Evolutionary conservation across 1,140 invertebrate genomes (phyloP), one percentile per base, ranked within the genome.

Genomic region (Drosophila subpulchrella): DNA sequence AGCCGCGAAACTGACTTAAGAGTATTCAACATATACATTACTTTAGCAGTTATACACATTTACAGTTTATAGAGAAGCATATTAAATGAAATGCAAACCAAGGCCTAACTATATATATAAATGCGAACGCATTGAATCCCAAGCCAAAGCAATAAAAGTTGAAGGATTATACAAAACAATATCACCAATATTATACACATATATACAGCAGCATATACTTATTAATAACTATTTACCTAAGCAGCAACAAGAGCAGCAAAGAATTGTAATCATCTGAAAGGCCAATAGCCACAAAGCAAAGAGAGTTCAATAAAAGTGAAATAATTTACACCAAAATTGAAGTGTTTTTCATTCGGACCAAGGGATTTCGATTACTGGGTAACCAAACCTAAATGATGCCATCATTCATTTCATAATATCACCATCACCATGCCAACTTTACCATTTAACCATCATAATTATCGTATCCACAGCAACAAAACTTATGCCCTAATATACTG

Each of bases 211-310:
- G 67, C 67, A 71, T 68, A 62, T 65, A 68, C 48, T 57, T 70
- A 71, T 71, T 57, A 71, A 72, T 74, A 88, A 88, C 83, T 88
- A 88, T 88, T 88, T 88, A 88, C 84, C 75, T 75, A 59, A 85
- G 39, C 47, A 57, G 39, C 48, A 66, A 27, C 34, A 36, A 47
- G 11, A 44, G 50, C 57, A 54, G 20, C 39, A 53, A 67, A 51
- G 38, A 76, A 61, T 61, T 70, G 65, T 68, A 76, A 68, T 46
- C 44, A 77, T 58, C 61, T 46, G 54, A 78, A 36, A 34, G 65
- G 67, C 53, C 68, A 34, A 58, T 50, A 63, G 65, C 53, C 67
- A 30, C 65, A 54, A n/a, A 47, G 67, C 63, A 55, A 47, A 65
- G 47, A 61, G 71, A 81, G 72, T 86, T 86, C 79, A 88, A 88